Conservation (phyloP, 2,113 vertebrate species). For the Tachycineta bicolor region DNA sequence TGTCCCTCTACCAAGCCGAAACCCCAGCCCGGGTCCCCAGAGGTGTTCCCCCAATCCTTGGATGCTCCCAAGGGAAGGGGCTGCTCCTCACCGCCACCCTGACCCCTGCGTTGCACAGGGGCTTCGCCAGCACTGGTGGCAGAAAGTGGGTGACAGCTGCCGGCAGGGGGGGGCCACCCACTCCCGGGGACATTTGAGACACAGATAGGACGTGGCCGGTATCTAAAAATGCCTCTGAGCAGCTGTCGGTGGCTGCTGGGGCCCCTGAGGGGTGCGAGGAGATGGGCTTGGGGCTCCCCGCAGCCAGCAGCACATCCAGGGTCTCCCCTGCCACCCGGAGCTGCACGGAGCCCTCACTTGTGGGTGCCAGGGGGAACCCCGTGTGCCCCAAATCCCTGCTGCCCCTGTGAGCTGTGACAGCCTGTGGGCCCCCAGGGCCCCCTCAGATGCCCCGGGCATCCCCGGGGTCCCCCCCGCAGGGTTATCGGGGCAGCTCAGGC, state of each 20-base stretch:
- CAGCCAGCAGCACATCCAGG: accelerated
- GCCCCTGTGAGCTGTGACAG: neutral
- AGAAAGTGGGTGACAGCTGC: conserved; percentile 36
- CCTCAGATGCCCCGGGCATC: accelerated
- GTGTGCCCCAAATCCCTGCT: neutral
- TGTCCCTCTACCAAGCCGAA: neutral
- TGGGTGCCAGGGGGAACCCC: neutral
- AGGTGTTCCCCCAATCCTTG: neutral
- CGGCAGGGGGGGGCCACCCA: neutral
- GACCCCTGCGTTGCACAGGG: accelerated
- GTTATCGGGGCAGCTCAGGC: neutral
- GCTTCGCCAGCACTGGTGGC: neutral
- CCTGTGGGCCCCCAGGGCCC: neutral
- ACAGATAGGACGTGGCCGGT: neutral
- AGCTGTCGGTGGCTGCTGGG: conserved; percentile 7
- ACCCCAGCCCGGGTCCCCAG: neutral
- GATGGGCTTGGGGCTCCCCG: neutral
- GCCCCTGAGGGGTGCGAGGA: neutral
- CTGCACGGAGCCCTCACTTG: accelerated
- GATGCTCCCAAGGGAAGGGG: neutral
- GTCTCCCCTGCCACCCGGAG: accelerated
- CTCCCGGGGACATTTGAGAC: conserved; percentile 36
- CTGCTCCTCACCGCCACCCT: neutral
- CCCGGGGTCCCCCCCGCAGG: neutral
- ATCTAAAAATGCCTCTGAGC: conserved; percentile 49